A percentile compares a stretch with the other conserved stretches of the same genome.
Evolutionary conservation across 2,113 vertebrate species (phyloP).

Genomic region (Polypterus senegalus): DNA sequence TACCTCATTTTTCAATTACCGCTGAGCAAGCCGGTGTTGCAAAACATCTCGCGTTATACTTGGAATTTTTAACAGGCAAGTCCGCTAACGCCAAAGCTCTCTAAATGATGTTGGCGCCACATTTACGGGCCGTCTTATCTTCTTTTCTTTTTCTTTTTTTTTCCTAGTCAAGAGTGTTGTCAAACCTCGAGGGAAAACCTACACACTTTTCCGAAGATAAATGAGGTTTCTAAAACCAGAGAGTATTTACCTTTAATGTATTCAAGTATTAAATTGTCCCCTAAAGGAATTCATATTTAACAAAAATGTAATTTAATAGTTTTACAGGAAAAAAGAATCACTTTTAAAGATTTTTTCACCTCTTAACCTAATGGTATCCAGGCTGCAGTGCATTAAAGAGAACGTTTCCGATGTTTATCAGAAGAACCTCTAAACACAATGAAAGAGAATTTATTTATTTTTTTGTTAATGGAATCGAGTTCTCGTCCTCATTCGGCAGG

Average conservation of each 20-base stretch:
- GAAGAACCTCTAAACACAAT: no score
- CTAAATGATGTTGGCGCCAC: neutral
- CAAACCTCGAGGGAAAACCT: neutral
- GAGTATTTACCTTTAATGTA: conserved; percentile 17
- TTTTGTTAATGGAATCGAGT: no score
- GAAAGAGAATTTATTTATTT: no score
- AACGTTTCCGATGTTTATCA: no score
- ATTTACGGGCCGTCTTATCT: neutral
- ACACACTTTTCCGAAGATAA: conserved; percentile 7
- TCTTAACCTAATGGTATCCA: neutral
- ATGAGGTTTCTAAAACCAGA: conserved; percentile 14
- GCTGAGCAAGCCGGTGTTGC: no score
- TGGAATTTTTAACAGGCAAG: no score
- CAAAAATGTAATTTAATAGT: conserved; percentile 4
- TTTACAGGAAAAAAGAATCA: conserved; percentile 9
- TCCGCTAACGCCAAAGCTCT: neutral
- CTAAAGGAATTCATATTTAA: conserved; percentile 6
- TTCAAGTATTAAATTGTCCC: conserved; percentile 15
- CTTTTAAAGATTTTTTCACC: neutral
- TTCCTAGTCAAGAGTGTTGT: neutral
- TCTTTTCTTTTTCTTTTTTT: neutral
- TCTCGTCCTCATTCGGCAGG: no score
- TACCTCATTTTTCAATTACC: no score
- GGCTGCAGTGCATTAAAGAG: no score
- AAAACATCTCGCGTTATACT: no score